Conservation (phyloP, 2,888 invertebrate genomes). For the Aphodius sticticus region DNA sequence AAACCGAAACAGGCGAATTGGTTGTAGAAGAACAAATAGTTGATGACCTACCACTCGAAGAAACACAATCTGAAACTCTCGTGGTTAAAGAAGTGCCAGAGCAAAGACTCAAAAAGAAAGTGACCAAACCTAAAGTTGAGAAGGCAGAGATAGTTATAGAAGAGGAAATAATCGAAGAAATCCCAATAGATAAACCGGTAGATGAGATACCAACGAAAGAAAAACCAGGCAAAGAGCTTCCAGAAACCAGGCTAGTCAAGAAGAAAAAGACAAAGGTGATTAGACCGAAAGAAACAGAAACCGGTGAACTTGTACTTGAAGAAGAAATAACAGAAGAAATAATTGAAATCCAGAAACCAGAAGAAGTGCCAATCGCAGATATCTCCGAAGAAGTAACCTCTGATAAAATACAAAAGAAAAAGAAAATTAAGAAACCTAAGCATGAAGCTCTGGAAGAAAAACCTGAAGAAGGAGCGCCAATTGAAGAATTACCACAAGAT, state of each 20-base stretch:
- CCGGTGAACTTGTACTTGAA: constrained; percentile 42
- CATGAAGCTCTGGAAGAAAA: constrained; percentile 39
- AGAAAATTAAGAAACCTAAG: constrained; percentile 24
- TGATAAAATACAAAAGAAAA: constrained; percentile 18
- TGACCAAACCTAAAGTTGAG: constrained; percentile 28
- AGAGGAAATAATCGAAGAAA: constrained; percentile 20
- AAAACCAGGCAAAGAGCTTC: constrained; percentile 16
- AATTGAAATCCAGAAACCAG: background rate
- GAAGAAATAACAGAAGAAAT: constrained; percentile 32
- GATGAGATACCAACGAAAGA: constrained; percentile 25
- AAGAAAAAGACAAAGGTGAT: constrained; percentile 21
- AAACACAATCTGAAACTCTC: background rate
- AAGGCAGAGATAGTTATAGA: constrained; percentile 30
- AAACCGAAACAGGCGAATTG: constrained; percentile 31
- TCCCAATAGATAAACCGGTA: constrained; percentile 7
- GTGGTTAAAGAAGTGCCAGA: constrained; percentile 17
- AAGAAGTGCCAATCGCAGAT: background rate
- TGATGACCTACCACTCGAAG: constrained; percentile 36
- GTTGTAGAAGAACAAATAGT: constrained; percentile 35
- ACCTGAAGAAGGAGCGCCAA: constrained; percentile 17
- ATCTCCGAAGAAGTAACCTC: constrained; percentile 6
- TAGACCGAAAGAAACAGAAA: constrained; percentile 29
- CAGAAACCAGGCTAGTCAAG: constrained; percentile 28
- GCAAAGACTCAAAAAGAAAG: constrained; percentile 31
- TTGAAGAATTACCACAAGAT: constrained; percentile 34